Conservation (phyloP, 1,140 invertebrate species). For the Monochamus saltuarius region DNA sequence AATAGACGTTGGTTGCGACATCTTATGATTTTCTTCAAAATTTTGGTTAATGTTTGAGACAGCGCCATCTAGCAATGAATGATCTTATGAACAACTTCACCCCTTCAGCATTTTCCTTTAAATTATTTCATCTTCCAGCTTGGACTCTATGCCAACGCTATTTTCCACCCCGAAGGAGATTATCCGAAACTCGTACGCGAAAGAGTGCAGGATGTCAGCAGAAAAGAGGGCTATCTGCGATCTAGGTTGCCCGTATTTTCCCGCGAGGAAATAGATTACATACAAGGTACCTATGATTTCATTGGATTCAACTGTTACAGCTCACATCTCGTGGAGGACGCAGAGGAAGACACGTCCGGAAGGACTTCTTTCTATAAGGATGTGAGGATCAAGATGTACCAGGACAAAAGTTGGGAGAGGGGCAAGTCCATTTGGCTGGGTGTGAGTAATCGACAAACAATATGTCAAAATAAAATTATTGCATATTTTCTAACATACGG, state of each 20-base stretch:
- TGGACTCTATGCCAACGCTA: too few species aligned
- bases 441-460: constrained; percentile 4
- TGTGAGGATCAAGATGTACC: constrained; percentile 14
- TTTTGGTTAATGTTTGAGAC: too few species aligned
- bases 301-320: constrained; percentile 55
- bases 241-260: constrained; percentile 64
- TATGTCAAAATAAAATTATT: too few species aligned
- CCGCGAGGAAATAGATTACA: constrained; percentile 49
- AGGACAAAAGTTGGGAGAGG: constrained; percentile 18
- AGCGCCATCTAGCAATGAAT: too few species aligned
- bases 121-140: too few species aligned
- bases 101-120: too few species aligned
- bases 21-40: too few species aligned
- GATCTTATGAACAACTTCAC: too few species aligned
- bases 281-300: constrained; percentile 56
- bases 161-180: constrained; percentile 52
- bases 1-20: too few species aligned
- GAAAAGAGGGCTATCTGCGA: constrained; percentile 51
- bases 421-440: constrained; percentile 24
- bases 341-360: neutral
- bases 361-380: constrained; percentile 19
- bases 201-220: constrained; percentile 56
- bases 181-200: constrained; percentile 60
- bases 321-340: neutral
- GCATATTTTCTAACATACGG: too few species aligned